Percentiles rank a stretch among this genome's conserved stretches.
Conservation (phyloP, 1,140 invertebrate species). For the Zaprionus gabonicus region DNA sequence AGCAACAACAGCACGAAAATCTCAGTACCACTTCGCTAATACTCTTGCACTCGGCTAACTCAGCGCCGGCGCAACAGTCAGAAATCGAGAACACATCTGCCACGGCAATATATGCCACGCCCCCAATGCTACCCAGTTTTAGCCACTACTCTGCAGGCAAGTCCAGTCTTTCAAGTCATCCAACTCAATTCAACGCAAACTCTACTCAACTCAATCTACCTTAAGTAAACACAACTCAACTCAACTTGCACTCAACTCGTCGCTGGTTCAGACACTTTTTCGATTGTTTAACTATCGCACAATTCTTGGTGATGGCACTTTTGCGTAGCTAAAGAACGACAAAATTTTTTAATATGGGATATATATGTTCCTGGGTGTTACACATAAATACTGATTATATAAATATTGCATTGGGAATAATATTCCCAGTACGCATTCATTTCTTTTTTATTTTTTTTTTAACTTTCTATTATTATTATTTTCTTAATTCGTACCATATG, state of each 20-base stretch:
- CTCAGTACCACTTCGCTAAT: constrained; percentile 54
- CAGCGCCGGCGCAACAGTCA: constrained; percentile 67
- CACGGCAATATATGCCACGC: constrained; percentile 85
- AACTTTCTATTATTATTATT: not conserved
- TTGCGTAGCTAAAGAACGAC: not conserved
- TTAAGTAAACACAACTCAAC: not conserved
- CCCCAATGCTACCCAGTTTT: constrained; percentile 90
- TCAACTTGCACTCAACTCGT: not conserved
- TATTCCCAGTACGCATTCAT: not conserved
- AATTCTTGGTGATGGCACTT: constrained; percentile 19
- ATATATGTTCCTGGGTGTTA: too few species aligned
- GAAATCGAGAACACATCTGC: constrained; percentile 64
- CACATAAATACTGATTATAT: too few species aligned
- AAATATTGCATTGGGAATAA: too few species aligned
- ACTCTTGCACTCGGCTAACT: constrained; percentile 53
- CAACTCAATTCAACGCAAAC: too few species aligned
- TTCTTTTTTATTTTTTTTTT: not conserved
- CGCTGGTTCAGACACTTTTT: not conserved
- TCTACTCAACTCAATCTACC: too few species aligned
- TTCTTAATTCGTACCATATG: not conserved
- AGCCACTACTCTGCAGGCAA: constrained; percentile 90
- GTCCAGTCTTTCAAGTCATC: constrained; percentile 62
- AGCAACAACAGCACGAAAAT: constrained; percentile 18
- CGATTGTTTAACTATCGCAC: constrained; percentile 8
- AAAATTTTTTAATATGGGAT: not conserved